These are phyloP conservation scores for Sphenopsis melanotis DNA, from an alignment of 2,797 vertebrate species.

Conservation along the genomic window DNA sequence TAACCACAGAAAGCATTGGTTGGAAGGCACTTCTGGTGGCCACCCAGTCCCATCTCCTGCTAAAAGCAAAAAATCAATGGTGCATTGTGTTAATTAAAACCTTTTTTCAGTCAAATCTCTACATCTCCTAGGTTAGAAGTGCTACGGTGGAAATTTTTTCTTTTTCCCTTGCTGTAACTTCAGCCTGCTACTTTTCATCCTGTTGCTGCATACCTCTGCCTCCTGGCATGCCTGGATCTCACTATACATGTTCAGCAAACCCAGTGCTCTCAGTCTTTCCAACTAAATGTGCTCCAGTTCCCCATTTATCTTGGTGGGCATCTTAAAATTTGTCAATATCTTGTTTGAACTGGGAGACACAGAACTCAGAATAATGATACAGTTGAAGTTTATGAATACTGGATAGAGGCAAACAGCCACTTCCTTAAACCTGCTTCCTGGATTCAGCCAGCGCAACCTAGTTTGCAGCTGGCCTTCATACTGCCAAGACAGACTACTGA, in stretches of 20 bases:
- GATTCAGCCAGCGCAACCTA: background rate
- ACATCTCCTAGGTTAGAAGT: background rate
- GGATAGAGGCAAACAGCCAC: background rate
- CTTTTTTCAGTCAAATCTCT: background rate
- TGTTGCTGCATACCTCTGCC: background rate
- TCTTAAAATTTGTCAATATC: background rate
- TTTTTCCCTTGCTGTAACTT: background rate
- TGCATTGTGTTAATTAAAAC: rapidly evolving
- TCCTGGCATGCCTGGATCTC: background rate
- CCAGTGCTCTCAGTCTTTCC: background rate
- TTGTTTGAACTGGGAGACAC: background rate
- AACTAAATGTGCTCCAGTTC: background rate
- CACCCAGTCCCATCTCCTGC: background rate
- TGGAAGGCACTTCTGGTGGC: background rate
- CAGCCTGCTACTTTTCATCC: background rate
- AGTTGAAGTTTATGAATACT: background rate
- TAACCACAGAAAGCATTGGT: background rate
- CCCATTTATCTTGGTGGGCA: background rate
- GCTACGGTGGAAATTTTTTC: background rate
- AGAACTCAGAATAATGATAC: background rate
- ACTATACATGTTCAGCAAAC: background rate
- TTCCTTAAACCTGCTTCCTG: background rate
- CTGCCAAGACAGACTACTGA: background rate
- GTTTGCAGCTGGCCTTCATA: background rate
- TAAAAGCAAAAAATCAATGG: background rate